A percentile compares a stretch with the other conserved stretches of the same genome.
phyloP scores from a whole-genome alignment of 1,140 invertebrate species.

The Fopius arisanus region DNA sequence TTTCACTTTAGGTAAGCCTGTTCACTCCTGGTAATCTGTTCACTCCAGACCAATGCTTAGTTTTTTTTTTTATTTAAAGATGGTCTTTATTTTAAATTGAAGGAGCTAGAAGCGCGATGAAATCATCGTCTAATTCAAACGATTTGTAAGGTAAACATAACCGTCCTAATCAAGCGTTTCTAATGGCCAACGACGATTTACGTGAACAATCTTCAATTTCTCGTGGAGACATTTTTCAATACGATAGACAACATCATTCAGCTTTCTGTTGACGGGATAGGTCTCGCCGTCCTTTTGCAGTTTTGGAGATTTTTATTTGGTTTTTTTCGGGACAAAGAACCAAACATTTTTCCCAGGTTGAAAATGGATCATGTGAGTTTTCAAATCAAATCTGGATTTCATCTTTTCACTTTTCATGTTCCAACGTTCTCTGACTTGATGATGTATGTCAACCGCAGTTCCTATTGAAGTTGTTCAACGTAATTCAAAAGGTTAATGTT shows the following conservation, averaged over 20 bases:
- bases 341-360: background rate
- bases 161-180: too few relatives aligned
- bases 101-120: background rate
- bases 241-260: slow-evolving; percentile 14
- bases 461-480: background rate
- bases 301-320: too few relatives aligned
- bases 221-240: too few relatives aligned
- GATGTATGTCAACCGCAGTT: background rate
- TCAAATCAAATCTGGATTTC: slow-evolving; percentile 20
- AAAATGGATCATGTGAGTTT: slow-evolving; percentile 18
- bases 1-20: too few relatives aligned
- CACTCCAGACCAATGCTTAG: too few relatives aligned
- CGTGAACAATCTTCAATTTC: too few relatives aligned
- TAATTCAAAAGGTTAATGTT: background rate
- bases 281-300: slow-evolving; percentile 22
- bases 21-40: too few relatives aligned
- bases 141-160: too few relatives aligned
- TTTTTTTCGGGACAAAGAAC: too few relatives aligned
- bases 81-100: background rate
- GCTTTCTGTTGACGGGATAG: slow-evolving; percentile 14
- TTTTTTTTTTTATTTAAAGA: too few relatives aligned
- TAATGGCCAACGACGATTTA: too few relatives aligned
- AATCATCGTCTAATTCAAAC: too few relatives aligned
- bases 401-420: slow-evolving; percentile 16
- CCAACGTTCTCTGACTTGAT: background rate